Evolutionary conservation across 2,113 vertebrate genomes (phyloP), one percentile per base, ranked within the genome.

Genomic region (Oxyruncus cristatus): DNA sequence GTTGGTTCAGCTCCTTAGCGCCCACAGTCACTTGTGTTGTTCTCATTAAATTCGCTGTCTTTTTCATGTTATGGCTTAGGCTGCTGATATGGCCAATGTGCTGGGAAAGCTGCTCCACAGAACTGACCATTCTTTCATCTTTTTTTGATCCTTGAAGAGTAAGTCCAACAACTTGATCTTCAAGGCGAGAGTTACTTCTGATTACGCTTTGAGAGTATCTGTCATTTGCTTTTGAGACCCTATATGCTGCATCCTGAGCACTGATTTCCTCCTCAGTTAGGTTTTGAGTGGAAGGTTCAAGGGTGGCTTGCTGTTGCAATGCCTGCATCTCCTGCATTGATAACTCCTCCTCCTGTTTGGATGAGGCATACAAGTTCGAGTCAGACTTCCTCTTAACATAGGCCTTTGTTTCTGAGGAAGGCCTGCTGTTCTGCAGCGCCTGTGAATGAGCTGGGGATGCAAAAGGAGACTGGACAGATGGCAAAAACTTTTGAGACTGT

Each of bases 191-290:
- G 96, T 98, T 99, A 96, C 98, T 99, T 97, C 99, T 98, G 89
- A 99, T 99, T 22, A 99, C 99, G n/a, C 99, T 99, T 96, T 99
- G 99, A 74, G 98, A 98, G 65, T 99, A 99, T 82, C 98, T 97
- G 93, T 99, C 99, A 50, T 99, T 99, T 96, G 98, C 98, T 97
- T 99, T 99, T 47, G 99, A 99, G 90, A 98, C 98, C 81, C 99
- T 98, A 63, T 99, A 99, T 73, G 99, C 97, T 27, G 98, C 93
- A 91, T 99, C 99, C 93, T 99, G 98, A 85, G 97, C 94, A 9
- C 24, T 96, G 61, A 99, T 97, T 68, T 98, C 98, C 75, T 95
- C 98, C 47, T 98, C 98, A 4, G 98, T 92, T 30, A 99, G 93
- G 73, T 97, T 98, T n/a, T 98, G 98, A 71, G 97, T 92, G 47